Base-by-base conservation (phyloP, 2,797 vertebrate genomes). In the Balearica regulorum region DNA sequence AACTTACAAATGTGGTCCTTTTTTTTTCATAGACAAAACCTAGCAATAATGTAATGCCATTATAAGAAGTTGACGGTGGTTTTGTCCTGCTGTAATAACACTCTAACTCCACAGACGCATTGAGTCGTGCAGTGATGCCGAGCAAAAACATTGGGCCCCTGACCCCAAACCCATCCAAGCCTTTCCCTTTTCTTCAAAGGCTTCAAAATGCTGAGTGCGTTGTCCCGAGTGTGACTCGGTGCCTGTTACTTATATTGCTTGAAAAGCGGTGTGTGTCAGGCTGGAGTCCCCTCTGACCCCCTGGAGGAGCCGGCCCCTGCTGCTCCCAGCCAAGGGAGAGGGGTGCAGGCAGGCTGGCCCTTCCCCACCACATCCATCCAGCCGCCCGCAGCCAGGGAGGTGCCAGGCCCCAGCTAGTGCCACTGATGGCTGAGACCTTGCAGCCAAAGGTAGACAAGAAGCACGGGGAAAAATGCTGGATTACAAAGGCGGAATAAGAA, bases 171-270 rank as follows among this genome's bases (percentile, higher is more conserved):
- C 31, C 25, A 11, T n/a, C 0, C 0, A 76, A 88, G 28, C 82
- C 49, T 53, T 85, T 92, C 65, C n/a, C 22, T 85, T 83, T 78
- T 78, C 81, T 81, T 87, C 76, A 70, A 72, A 92, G 89, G 35
- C 64, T 85, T 79, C 78, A 35, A 81, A 93, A 55, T 9, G 48
- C 72, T 49, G 85, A 43, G 16, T 44, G 35, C 2, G 8, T 25
- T 80, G 60, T 77, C 60, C 68, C 0, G 0, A 57, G 51, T 13
- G 24, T 0, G 0, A 31, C n/a, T 39, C 9, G 0, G 37, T 48
- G 80, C 10, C 72, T 76, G 25, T 21, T 57, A 4, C 48, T 82
- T 70, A 16, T 51, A 7, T 18, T 64, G 29, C 29, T 65, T 80
- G 77, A 57, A 79, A 25, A 0, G 3, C 70, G 60, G 20, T 8